Conservation (phyloP, 2,113 vertebrate genomes). For the Phylloscopus whistleri region DNA sequence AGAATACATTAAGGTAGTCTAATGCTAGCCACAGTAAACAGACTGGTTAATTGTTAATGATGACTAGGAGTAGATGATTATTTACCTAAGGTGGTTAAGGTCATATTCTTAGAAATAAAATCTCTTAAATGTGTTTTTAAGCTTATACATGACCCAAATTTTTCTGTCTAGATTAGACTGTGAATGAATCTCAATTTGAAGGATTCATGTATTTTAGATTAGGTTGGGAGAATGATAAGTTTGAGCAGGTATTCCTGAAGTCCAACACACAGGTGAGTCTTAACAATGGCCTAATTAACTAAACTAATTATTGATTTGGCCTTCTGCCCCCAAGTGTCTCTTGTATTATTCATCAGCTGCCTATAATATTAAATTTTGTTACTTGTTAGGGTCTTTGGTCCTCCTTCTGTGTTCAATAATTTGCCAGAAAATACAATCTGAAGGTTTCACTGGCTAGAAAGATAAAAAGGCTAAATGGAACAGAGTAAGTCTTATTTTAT, state of each 20-base stretch:
- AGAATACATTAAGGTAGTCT: not conserved
- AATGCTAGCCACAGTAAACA: not conserved
- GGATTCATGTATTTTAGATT: not conserved
- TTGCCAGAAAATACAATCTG: rapidly evolving
- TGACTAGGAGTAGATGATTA: not conserved
- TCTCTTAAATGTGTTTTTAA: not conserved
- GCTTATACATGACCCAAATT: not conserved
- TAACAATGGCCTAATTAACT: not conserved
- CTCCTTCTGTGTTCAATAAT: not conserved
- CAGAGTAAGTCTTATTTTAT: not conserved
- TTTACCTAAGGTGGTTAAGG: not conserved
- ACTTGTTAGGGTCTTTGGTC: not conserved
- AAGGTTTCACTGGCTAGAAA: not conserved
- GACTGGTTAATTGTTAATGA: not conserved
- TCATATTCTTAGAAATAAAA: not conserved
- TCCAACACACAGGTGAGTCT: not conserved
- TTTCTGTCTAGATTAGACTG: not conserved
- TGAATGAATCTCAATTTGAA: not conserved
- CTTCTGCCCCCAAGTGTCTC: not conserved
- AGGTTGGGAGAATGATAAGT: not conserved
- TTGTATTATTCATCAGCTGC: not conserved
- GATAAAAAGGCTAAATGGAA: not conserved
- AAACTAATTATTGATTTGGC: not conserved
- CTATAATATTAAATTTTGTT: not conserved
- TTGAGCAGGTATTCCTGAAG: not conserved